These are phyloP conservation scores for Netelia fuscicornis DNA, from an alignment of 2,888 invertebrate genomes.

Conservation along the genomic window DNA sequence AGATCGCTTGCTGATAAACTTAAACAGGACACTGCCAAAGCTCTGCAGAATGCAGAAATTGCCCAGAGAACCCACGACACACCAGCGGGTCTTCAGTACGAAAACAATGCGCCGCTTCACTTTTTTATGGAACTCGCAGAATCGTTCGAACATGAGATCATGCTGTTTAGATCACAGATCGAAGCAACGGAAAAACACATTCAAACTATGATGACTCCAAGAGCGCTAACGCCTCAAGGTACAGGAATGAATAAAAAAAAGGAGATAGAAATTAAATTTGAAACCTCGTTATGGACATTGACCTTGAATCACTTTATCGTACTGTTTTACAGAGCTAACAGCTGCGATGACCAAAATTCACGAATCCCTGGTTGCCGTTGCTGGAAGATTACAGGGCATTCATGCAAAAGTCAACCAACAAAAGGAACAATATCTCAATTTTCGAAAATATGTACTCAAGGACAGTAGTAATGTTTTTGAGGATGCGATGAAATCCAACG, in stretches of 20 bases:
- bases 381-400: slow-evolving; percentile 93
- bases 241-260: slow-evolving; percentile 59
- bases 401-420: slow-evolving; percentile 92
- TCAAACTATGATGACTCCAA: slow-evolving; percentile 88
- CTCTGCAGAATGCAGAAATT: slow-evolving; percentile 91
- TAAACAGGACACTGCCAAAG: slow-evolving; percentile 90
- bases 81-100: slow-evolving; percentile 91
- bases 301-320: slow-evolving; percentile 23
- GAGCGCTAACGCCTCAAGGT: slow-evolving; percentile 89
- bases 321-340: slow-evolving; percentile 88
- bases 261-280: not conserved
- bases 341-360: slow-evolving; percentile 93
- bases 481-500: slow-evolving; percentile 77
- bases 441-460: slow-evolving; percentile 91
- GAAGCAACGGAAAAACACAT: slow-evolving; percentile 91
- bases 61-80: slow-evolving; percentile 92
- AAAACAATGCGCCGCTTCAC: slow-evolving; percentile 90
- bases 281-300: not conserved
- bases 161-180: slow-evolving; percentile 89
- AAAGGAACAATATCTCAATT: slow-evolving; percentile 94
- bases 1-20: slow-evolving; percentile 88
- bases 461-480: slow-evolving; percentile 93
- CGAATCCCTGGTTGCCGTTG: slow-evolving; percentile 94
- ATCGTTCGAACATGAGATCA: slow-evolving; percentile 90
- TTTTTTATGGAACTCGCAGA: slow-evolving; percentile 90